These are phyloP conservation scores for Acrocephalus kingi DNA, from an alignment of 2,113 vertebrate genomes.

Conservation along the genomic window DNA sequence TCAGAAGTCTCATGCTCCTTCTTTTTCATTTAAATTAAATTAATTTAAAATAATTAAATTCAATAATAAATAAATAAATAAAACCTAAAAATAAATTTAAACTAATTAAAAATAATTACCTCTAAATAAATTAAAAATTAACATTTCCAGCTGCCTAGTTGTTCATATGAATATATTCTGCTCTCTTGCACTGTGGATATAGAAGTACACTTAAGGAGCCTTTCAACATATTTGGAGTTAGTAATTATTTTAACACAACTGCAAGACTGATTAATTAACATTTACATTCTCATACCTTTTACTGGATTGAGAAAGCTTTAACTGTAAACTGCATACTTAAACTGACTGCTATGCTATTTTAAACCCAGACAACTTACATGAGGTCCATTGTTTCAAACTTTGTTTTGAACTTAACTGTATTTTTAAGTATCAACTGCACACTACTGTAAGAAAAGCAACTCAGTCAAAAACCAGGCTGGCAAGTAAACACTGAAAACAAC, in stretches of 20 bases:
- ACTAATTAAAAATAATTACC: background rate
- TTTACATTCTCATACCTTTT: background rate
- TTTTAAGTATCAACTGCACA: background rate
- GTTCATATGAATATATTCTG: background rate
- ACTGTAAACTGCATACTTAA: background rate
- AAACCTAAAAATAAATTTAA: background rate
- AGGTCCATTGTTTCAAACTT: slow-evolving; percentile 1
- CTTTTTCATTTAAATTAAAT: background rate
- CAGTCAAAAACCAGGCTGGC: slow-evolving; percentile 6
- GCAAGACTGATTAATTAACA: background rate
- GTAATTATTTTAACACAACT: background rate
- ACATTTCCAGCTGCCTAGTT: background rate
- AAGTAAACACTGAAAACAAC: background rate
- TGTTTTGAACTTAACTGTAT: slow-evolving; percentile 13
- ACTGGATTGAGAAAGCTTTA: background rate
- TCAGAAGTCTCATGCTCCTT: background rate
- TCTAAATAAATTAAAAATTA: background rate
- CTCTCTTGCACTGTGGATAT: background rate
- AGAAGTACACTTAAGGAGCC: background rate
- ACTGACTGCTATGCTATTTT: background rate
- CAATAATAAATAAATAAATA: background rate
- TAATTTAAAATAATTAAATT: background rate
- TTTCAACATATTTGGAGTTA: background rate
- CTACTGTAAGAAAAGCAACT: background rate
- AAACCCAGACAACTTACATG: background rate